phyloP scores from a whole-genome alignment of 2,113 vertebrate species.

The Seriola quinqueradiata region DNA sequence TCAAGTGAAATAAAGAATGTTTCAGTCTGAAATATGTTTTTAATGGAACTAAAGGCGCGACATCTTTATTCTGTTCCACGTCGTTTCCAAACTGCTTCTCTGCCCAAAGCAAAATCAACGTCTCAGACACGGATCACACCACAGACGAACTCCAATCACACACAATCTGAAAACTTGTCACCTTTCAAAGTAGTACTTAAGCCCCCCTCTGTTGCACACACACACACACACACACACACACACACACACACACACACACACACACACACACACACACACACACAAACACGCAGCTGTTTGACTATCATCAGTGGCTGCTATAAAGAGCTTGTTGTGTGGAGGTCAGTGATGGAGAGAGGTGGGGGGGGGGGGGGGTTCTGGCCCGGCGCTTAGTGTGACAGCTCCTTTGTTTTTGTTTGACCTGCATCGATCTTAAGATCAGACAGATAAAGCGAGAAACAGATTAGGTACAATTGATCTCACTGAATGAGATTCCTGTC shows the following conservation, averaged over 20 bases:
- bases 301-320: slow-evolving; percentile 54
- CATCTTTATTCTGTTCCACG: not conserved
- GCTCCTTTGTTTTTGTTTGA: slow-evolving; percentile 57
- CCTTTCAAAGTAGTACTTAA: not conserved
- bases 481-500: no score
- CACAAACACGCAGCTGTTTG: slow-evolving; percentile 62
- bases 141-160: slow-evolving; percentile 10
- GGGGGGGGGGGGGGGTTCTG: slow-evolving; percentile 42
- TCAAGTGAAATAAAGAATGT: no score
- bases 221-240: not conserved
- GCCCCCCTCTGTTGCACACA: not conserved
- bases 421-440: slow-evolving; percentile 4
- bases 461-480: not conserved
- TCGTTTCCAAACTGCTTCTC: no score
- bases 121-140: not conserved
- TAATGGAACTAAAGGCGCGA: not conserved
- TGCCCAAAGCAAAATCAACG: not conserved
- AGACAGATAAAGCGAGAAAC: not conserved
- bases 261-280: slow-evolving; percentile 16
- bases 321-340: slow-evolving; percentile 78
- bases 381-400: slow-evolving; percentile 38
- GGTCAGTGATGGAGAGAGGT: slow-evolving; percentile 31
- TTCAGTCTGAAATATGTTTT: no score
- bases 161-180: slow-evolving; percentile 23
- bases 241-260: slow-evolving; percentile 23